phyloP scores from a whole-genome alignment of 2,797 vertebrate genomes.

The Ciconia nigra region DNA sequence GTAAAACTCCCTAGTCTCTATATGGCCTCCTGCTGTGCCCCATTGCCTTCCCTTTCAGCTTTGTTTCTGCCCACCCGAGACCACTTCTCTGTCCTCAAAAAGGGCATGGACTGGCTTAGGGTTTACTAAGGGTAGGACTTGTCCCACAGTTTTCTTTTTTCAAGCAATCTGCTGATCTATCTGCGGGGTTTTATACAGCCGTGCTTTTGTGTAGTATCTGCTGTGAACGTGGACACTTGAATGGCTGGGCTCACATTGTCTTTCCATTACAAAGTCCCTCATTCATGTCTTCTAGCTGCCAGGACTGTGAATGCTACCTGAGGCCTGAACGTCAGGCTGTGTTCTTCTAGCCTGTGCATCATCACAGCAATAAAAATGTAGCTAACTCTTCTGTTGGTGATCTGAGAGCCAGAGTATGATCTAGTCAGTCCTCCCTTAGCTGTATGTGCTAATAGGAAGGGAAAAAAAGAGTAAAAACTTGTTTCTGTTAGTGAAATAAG shows the following conservation, averaged over 20 bases:
- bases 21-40: not conserved
- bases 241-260: not conserved
- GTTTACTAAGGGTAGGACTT: not conserved
- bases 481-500: slow-evolving; percentile 34
- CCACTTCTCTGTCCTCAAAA: not conserved
- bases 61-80: not conserved
- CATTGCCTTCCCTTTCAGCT: not conserved
- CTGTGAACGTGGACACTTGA: not conserved
- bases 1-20: not conserved
- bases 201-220: not conserved
- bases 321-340: not conserved
- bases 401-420: not conserved
- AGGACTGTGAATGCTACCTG: not conserved
- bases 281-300: not conserved
- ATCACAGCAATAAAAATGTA: not conserved
- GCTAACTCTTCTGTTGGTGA: not conserved
- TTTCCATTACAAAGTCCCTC: not conserved
- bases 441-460: not conserved
- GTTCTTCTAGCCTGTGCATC: not conserved
- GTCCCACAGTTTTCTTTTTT: not conserved
- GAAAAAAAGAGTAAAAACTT: not conserved
- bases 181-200: not conserved
- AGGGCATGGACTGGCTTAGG: not conserved
- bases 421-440: not conserved
- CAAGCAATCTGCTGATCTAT: not conserved